Percentiles rank a stretch among this genome's conserved stretches.
phyloP scores from a whole-genome alignment of 2,113 vertebrate species.

The Periophthalmus modestus region DNA sequence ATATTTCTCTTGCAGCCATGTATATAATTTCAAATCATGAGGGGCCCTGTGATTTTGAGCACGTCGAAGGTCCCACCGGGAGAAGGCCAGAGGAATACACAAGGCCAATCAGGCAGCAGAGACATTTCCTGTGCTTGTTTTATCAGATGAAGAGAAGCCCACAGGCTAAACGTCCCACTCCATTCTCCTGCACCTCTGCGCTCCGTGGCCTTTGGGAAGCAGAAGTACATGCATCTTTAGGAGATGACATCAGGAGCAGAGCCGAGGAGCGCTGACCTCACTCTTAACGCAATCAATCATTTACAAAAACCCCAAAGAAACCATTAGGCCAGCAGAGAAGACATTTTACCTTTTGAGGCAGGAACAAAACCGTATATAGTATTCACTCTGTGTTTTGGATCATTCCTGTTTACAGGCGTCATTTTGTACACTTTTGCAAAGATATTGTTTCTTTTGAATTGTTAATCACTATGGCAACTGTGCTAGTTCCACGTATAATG shows the following conservation, averaged over 20 bases:
- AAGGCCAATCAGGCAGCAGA: constrained; percentile 71
- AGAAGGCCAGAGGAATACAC: constrained; percentile 57
- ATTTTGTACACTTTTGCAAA: background rate
- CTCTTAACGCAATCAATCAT: constrained; percentile 64
- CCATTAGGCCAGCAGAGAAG: constrained; percentile 26
- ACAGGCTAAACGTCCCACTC: constrained; percentile 56
- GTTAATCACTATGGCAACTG: too few species aligned
- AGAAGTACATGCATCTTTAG: constrained; percentile 63
- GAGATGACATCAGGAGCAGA: constrained; percentile 67
- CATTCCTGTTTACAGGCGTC: too few species aligned
- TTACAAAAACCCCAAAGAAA: constrained; percentile 44
- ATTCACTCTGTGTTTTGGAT: too few species aligned
- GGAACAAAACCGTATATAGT: background rate
- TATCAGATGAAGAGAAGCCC: constrained; percentile 76
- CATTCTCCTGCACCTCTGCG: constrained; percentile 41
- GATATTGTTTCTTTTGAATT: background rate
- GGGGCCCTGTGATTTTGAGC: constrained; percentile 44
- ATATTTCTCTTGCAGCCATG: too few species aligned
- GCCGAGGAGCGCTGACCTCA: constrained; percentile 64
- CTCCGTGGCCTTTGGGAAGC: constrained; percentile 36
- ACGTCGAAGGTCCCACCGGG: constrained; percentile 63
- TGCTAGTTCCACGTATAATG: too few species aligned
- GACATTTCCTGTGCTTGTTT: constrained; percentile 79
- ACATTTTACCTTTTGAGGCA: constrained; percentile 25
- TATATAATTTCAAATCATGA: background rate